Evolutionary conservation across 2,888 invertebrate species (phyloP).

Genomic region (Ichneumoninae sp.): DNA sequence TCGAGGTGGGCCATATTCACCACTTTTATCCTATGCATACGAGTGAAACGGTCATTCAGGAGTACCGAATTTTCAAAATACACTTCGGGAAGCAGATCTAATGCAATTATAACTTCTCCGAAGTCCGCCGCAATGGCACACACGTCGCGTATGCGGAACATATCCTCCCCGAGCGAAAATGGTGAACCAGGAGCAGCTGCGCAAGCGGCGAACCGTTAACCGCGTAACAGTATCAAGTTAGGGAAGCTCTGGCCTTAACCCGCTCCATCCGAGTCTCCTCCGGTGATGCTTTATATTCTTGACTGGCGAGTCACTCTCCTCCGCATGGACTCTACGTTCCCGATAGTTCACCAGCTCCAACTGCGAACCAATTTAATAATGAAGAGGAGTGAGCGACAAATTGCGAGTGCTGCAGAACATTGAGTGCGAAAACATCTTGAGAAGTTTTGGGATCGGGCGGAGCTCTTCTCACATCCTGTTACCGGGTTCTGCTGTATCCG

Average conservation of each 20-base stretch:
- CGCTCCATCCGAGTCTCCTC: not conserved
- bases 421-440: too few relatives aligned
- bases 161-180: not conserved
- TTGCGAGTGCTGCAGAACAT: too few relatives aligned
- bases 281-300: conserved; percentile 10
- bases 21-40: too few relatives aligned
- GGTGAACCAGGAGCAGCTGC: conserved; percentile 9
- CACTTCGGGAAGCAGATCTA: not conserved
- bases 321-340: not conserved
- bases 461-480: too few relatives aligned
- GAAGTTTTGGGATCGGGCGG: too few relatives aligned
- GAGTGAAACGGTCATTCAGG: not conserved
- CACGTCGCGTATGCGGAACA: not conserved
- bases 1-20: too few relatives aligned
- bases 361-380: not conserved
- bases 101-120: conserved; percentile 6
- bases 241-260: not conserved
- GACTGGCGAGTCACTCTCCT: not conserved
- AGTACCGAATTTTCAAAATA: not conserved
- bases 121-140: not conserved
- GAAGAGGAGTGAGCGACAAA: too few relatives aligned
- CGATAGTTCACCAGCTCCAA: not conserved
- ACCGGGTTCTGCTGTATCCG: too few relatives aligned
- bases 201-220: not conserved
- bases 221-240: not conserved